These are phyloP conservation scores for Gonioctena quinquepunctata DNA, from an alignment of 1,140 invertebrate genomes.

Conservation along the genomic window DNA sequence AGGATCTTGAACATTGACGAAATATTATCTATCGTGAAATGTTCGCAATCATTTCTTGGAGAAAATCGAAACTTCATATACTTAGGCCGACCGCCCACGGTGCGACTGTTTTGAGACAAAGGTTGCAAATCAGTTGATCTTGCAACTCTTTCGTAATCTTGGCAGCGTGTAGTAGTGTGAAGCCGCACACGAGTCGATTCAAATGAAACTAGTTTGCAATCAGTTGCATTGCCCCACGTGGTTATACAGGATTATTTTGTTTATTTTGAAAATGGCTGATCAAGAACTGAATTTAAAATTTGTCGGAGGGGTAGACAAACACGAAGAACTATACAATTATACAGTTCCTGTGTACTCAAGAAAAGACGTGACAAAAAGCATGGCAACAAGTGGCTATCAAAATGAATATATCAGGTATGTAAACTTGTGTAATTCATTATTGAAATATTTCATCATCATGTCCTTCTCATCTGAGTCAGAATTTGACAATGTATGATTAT, in stretches of 20 bases:
- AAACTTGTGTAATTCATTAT: slow-evolving; percentile 11
- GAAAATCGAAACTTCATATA: no score
- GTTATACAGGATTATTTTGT: no score
- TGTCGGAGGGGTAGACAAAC: slow-evolving; percentile 11
- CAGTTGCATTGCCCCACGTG: background rate
- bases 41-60: no score
- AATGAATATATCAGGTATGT: slow-evolving; percentile 19
- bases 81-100: background rate
- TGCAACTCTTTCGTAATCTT: background rate
- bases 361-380: slow-evolving; percentile 19
- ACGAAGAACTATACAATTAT: slow-evolving; percentile 16
- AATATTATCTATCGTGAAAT: no score
- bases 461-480: no score
- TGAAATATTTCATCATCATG: background rate
- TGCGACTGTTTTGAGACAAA: background rate
- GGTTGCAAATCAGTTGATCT: background rate
- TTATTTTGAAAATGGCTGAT: background rate
- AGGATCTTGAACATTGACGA: no score
- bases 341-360: slow-evolving; percentile 17
- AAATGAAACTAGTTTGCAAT: background rate
- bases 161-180: background rate
- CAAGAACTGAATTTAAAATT: background rate
- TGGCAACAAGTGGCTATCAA: slow-evolving; percentile 8
- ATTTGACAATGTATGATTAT: no score
- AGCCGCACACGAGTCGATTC: background rate